A percentile compares a stretch with the other conserved stretches of the same genome.
These are phyloP conservation scores for Drosophila melanica DNA, from an alignment of 1,140 invertebrate species.

Conservation along the genomic window DNA sequence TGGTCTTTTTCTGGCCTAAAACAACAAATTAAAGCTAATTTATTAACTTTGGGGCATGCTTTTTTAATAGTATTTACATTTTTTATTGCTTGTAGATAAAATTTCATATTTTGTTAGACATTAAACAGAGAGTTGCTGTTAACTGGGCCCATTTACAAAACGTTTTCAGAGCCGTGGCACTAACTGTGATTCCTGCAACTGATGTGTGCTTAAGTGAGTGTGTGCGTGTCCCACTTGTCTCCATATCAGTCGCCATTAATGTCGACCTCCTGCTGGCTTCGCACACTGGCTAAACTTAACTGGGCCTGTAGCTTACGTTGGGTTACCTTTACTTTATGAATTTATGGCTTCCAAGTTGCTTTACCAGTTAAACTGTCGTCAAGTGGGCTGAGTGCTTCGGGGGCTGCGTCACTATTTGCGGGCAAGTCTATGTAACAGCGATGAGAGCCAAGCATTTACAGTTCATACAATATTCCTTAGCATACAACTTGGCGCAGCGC, in stretches of 20 bases:
- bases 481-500: conserved; percentile 52
- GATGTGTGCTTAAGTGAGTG: background rate
- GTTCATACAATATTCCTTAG: conserved; percentile 76
- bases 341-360: conserved; percentile 71
- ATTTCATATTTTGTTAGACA: conserved; percentile 10
- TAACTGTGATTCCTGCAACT: conserved; percentile 10
- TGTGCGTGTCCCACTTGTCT: conserved; percentile 36
- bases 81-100: conserved; percentile 12
- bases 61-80: conserved; percentile 11
- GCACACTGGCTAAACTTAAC: conserved; percentile 49
- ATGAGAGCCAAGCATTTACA: conserved; percentile 47
- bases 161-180: background rate
- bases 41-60: background rate
- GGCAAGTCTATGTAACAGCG: conserved; percentile 43
- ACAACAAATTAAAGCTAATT: conserved; percentile 10
- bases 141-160: conserved; percentile 14
- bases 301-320: conserved; percentile 16
- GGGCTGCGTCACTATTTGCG: conserved; percentile 62
- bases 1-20: background rate
- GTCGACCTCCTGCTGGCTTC: conserved; percentile 65
- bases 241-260: conserved; percentile 69
- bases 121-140: background rate
- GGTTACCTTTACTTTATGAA: conserved; percentile 53
- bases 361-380: conserved; percentile 69
- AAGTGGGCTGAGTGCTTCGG: background rate